These are phyloP conservation scores for Cephus spinipes DNA, from an alignment of 2,888 invertebrate species.

Conservation along the genomic window DNA sequence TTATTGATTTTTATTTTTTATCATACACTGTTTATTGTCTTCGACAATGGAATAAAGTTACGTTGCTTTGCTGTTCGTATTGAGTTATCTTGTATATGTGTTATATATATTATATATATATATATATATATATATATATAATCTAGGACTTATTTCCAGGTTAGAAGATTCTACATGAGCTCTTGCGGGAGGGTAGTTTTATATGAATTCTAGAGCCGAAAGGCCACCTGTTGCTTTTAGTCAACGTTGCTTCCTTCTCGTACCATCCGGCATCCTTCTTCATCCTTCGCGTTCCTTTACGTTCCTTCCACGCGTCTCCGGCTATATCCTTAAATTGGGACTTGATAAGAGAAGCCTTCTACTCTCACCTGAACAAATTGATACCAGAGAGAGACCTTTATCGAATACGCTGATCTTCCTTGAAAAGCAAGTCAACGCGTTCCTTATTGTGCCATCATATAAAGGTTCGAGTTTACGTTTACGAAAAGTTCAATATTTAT, in stretches of 20 bases:
- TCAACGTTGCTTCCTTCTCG: too few species aligned
- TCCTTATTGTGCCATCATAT: background rate
- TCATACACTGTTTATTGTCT: background rate
- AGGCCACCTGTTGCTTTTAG: slow-evolving; percentile 54
- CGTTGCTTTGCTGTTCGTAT: background rate
- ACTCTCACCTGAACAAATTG: background rate
- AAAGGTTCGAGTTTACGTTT: too few species aligned
- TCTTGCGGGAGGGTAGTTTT: slow-evolving; percentile 52
- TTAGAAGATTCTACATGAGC: slow-evolving; percentile 51
- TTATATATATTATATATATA: background rate
- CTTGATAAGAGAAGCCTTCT: slow-evolving; percentile 43
- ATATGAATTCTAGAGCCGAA: too few species aligned
- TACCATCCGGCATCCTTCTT: too few species aligned
- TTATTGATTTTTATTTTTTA: too few species aligned
- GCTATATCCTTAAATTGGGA: slow-evolving; percentile 40
- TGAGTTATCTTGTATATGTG: background rate
- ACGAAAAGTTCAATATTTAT: too few species aligned
- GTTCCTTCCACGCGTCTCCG: too few species aligned
- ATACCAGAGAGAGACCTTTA: background rate
- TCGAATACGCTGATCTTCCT: background rate
- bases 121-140: background rate
- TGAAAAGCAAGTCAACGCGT: too few species aligned
- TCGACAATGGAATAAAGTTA: background rate
- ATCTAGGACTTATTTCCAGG: background rate
- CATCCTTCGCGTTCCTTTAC: too few species aligned